A percentile compares a stretch with the other conserved stretches of the same genome.
Conservation (phyloP, 2,797 vertebrate genomes). For the Knipowitschia caucasica region DNA sequence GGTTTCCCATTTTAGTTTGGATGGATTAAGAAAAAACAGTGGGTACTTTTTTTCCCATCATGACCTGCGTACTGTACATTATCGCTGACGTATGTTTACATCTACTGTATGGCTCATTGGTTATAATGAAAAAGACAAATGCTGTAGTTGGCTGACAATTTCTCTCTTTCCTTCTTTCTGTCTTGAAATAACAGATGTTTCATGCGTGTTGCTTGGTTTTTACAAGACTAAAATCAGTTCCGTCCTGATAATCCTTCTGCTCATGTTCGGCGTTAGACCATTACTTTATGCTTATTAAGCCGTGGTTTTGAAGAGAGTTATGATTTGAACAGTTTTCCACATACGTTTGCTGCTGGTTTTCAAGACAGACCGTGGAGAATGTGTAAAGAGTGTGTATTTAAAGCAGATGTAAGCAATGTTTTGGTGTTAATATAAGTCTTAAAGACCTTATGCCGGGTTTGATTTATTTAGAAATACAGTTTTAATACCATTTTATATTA, state of each 20-base stretch:
- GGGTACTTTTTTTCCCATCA: too few species aligned
- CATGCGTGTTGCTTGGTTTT: conserved; percentile 52
- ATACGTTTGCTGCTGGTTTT: conserved; percentile 3
- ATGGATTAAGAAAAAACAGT: too few species aligned
- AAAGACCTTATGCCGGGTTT: too few species aligned
- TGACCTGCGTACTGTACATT: too few species aligned
- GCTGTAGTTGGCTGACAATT: background rate
- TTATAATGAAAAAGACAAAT: too few species aligned
- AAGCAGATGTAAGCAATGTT: too few species aligned
- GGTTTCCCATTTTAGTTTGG: too few species aligned
- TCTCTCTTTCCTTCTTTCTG: conserved; percentile 28
- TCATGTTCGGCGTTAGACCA: conserved; percentile 44
- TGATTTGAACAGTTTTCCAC: conserved; percentile 9
- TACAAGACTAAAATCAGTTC: conserved; percentile 62
- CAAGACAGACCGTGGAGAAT: background rate
- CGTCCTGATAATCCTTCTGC: conserved; percentile 55
- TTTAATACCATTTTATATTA: too few species aligned
- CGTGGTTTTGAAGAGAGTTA: conserved; percentile 28
- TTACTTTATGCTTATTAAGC: conserved; percentile 51
- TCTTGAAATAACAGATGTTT: conserved; percentile 56
- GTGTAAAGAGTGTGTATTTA: background rate
- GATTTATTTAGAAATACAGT: too few species aligned
- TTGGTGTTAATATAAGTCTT: too few species aligned
- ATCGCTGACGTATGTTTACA: too few species aligned
- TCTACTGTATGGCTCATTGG: too few species aligned